phyloP scores from a whole-genome alignment of 2,113 vertebrate genomes.

The Plecotus auritus region DNA sequence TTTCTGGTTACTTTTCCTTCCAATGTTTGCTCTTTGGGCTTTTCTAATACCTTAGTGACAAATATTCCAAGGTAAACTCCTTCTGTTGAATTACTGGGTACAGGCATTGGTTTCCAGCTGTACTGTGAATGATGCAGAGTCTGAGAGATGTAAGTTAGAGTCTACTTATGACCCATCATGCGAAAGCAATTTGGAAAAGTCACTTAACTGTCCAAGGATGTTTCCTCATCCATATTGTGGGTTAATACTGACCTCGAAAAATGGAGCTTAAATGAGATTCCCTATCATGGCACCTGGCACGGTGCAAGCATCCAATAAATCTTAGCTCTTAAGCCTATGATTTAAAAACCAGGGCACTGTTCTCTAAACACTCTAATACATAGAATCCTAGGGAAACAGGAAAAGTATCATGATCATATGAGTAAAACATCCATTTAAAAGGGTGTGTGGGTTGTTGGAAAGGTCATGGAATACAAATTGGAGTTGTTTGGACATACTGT shows the following conservation, averaged over 20 bases:
- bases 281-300: neutral
- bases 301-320: neutral
- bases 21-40: neutral
- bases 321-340: slow-evolving; percentile 49
- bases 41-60: neutral
- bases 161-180: neutral
- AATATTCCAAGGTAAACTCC: neutral
- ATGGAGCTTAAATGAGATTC: slow-evolving; percentile 15
- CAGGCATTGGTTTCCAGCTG: neutral
- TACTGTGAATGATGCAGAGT: neutral
- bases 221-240: neutral
- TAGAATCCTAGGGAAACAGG: slow-evolving; percentile 50
- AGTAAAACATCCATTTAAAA: slow-evolving; percentile 69
- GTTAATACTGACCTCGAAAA: neutral
- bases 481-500: slow-evolving; percentile 69
- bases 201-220: neutral
- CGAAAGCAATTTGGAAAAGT: neutral
- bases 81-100: neutral
- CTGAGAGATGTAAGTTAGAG: neutral
- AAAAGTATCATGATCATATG: slow-evolving; percentile 54
- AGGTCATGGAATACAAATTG: slow-evolving; percentile 67
- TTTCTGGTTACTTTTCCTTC: neutral
- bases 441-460: slow-evolving; percentile 71
- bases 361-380: slow-evolving; percentile 23
- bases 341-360: slow-evolving; percentile 6